Evolutionary conservation across 2,888 invertebrate genomes (phyloP).

Genomic region (Phragmatobia fuliginosa): DNA sequence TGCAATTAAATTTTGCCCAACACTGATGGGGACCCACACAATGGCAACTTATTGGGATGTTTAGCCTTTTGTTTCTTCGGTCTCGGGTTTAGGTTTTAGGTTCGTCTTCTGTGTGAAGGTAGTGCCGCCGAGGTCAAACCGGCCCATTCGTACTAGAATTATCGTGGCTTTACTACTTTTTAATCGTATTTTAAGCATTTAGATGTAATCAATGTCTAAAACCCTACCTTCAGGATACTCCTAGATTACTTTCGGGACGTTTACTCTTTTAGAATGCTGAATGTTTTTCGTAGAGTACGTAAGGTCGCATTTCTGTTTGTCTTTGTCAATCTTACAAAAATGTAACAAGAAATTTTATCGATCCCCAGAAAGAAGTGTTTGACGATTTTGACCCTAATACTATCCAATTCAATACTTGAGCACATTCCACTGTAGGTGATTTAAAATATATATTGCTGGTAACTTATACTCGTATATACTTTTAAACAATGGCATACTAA

Average conservation of each 20-base stretch:
- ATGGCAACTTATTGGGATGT: too few species aligned
- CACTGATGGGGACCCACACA: too few species aligned
- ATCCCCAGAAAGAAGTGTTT: constrained; percentile 22
- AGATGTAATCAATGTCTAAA: background rate
- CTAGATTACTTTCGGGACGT: constrained; percentile 5
- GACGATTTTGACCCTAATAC: constrained; percentile 17
- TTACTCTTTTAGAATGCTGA: constrained; percentile 8
- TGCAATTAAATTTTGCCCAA: too few species aligned
- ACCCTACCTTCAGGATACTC: background rate
- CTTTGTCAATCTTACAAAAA: constrained; percentile 38
- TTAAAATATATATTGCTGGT: background rate
- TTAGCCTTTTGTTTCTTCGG: too few species aligned
- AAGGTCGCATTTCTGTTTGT: constrained; percentile 28
- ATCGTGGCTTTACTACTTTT: too few species aligned
- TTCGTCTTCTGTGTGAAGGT: too few species aligned
- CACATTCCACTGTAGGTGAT: background rate
- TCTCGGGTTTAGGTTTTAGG: too few species aligned
- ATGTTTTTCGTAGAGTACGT: constrained; percentile 15
- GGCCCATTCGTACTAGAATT: too few species aligned
- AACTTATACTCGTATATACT: background rate
- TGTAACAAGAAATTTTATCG: constrained; percentile 29
- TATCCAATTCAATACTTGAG: constrained; percentile 20
- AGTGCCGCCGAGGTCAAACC: too few species aligned
- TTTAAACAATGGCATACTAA: background rate
- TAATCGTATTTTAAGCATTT: too few species aligned